These are phyloP conservation scores for Leptopilina syphax DNA, from an alignment of 2,888 invertebrate species.

Conservation along the genomic window DNA sequence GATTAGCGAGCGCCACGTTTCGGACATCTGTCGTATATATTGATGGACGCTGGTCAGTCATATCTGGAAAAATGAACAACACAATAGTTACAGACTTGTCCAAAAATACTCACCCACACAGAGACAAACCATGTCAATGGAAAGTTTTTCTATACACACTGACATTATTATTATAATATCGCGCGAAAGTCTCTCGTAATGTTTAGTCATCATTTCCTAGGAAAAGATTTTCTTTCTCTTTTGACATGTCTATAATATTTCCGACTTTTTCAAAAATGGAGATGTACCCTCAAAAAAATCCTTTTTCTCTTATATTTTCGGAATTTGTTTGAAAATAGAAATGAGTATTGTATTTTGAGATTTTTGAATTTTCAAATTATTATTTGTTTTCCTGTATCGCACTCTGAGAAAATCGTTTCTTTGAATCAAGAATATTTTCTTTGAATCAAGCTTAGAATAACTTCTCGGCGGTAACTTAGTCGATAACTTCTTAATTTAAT, in stretches of 20 bases:
- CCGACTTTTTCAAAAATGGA: conserved; percentile 17
- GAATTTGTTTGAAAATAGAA: conserved; percentile 20
- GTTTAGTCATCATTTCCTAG: conserved; percentile 34
- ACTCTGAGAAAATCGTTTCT: too few species aligned
- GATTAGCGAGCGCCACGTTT: conserved; percentile 71
- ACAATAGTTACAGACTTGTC: conserved; percentile 64
- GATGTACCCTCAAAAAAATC: conserved; percentile 33
- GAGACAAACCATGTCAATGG: background rate
- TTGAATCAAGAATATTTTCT: too few species aligned
- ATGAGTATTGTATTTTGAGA: background rate
- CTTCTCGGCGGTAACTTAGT: too few species aligned
- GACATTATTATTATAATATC: conserved; percentile 21
- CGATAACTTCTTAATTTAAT: too few species aligned
- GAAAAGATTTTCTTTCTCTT: conserved; percentile 6
- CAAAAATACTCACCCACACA: conserved; percentile 44
- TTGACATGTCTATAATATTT: conserved; percentile 7
- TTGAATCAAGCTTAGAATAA: too few species aligned
- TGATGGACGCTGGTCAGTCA: conserved; percentile 74
- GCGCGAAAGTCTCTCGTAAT: conserved; percentile 36
- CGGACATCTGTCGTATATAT: conserved; percentile 72
- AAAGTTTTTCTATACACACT: background rate
- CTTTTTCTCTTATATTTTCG: conserved; percentile 4
- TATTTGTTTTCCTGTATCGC: too few species aligned
- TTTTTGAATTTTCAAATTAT: background rate
- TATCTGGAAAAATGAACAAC: conserved; percentile 73